Evolutionary conservation across 2,113 vertebrate genomes (phyloP), one percentile per base, ranked within the genome.

Genomic region (Aramus guarauna): DNA sequence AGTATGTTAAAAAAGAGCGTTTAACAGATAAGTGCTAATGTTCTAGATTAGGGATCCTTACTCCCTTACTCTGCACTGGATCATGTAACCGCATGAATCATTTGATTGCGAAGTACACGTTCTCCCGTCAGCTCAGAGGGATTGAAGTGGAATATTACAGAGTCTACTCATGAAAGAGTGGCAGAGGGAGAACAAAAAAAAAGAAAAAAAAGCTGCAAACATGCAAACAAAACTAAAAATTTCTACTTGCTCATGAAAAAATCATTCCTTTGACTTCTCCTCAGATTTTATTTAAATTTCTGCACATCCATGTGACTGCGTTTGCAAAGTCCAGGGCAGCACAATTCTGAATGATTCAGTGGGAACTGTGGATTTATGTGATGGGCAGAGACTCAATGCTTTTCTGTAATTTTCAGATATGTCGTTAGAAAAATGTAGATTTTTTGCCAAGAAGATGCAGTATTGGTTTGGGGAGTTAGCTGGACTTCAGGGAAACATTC

Each of bases 51-150:
- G 88, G 52, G 85, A 83, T 95, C 86, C 92, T 96, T 92, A 64
- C 74, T 91, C 62, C 90, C 62, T 95, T 90, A 19, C 78, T 68
- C 94, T 88, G 81, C 27, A 7, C 55, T 76, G 88, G 78, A 83
- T 96, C 96, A 19, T 79, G 85, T 74, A 93, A 88, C 87, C 3
- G 8, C 78, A 80, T 95, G 88, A 96, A 96, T 96, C 95, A 97
- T 66, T 77, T 71, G 82, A 83, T 85, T 93, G 92, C 41, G 1
- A 88, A 83, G 90, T 30, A 36, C 67, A 9, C 0, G 4, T 43
- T 89, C 90, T 82, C 69, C 87, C 53, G 0, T 64, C 90, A 76
- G 85, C 87, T 94, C 58, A 4, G 87, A 64, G 76, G 73, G 72
- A 55, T 6, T 43, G 41, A 84, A 84, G 81, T 58, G 90, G 93